Percentiles rank a stretch among this genome's conserved stretches.
phyloP scores from a whole-genome alignment of 2,797 vertebrate genomes.

The Peromyscus melanophrys region DNA sequence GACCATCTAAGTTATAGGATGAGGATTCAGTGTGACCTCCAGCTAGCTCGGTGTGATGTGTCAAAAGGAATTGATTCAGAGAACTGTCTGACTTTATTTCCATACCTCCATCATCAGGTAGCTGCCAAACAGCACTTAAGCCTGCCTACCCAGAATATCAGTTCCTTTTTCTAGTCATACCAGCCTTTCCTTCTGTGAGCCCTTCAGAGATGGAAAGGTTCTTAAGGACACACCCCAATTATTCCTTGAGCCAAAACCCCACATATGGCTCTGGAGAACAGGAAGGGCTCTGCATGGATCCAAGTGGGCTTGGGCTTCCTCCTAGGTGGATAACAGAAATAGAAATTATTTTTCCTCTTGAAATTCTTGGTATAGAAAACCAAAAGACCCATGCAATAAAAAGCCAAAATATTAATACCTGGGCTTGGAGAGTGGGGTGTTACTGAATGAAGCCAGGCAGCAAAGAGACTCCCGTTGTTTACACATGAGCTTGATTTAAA shows the following conservation, averaged over 20 bases:
- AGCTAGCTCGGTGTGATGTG: neutral
- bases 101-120: neutral
- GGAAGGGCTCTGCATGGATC: neutral
- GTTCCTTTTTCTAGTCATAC: neutral
- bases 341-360: conserved; percentile 50
- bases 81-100: conserved; percentile 12
- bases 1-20: neutral
- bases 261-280: neutral
- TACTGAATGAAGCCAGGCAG: neutral
- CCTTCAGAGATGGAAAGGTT: conserved; percentile 20
- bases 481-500: neutral
- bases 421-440: neutral
- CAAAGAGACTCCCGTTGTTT: neutral
- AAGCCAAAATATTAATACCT: conserved; percentile 6
- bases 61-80: conserved; percentile 47
- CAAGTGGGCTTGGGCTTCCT: neutral
- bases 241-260: conserved; percentile 28
- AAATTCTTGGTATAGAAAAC: neutral
- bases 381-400: neutral
- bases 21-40: conserved; percentile 5
- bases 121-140: conserved; percentile 42
- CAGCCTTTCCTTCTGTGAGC: neutral
- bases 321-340: neutral
- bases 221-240: conserved; percentile 33
- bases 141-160: conserved; percentile 33